These are phyloP conservation scores for Corbicula japonica DNA, from an alignment of 2,888 invertebrate species.

Conservation along the genomic window DNA sequence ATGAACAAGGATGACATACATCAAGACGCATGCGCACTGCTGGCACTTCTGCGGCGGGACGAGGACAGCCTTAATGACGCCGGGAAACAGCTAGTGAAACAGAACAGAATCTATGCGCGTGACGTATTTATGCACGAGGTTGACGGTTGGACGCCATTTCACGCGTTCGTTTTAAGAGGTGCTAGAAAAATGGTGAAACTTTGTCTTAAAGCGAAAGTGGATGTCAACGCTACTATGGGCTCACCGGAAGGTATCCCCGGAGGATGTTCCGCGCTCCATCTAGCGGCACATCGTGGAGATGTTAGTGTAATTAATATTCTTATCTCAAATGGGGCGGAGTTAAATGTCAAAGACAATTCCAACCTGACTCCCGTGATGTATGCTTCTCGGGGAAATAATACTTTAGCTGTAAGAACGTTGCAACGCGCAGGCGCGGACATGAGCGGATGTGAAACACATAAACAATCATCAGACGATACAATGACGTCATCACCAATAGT, in stretches of 20 bases:
- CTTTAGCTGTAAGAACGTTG: slow-evolving; percentile 75
- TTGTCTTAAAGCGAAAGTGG: slow-evolving; percentile 74
- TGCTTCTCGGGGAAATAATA: slow-evolving; percentile 74
- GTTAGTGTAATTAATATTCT: slow-evolving; percentile 78
- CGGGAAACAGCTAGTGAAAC: slow-evolving; percentile 71
- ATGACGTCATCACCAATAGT: slow-evolving; percentile 53
- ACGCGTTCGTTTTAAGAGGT: slow-evolving; percentile 80
- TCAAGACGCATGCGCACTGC: slow-evolving; percentile 72
- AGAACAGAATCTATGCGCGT: slow-evolving; percentile 66
- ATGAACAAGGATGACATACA: slow-evolving; percentile 63
- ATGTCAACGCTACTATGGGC: slow-evolving; percentile 79
- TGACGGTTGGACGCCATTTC: slow-evolving; percentile 82
- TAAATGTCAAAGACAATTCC: slow-evolving; percentile 70
- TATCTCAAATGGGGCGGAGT: slow-evolving; percentile 71
- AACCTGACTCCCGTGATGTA: slow-evolving; percentile 75
- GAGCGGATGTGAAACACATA: slow-evolving; percentile 58
- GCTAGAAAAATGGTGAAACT: slow-evolving; percentile 78
- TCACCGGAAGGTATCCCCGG: slow-evolving; percentile 77
- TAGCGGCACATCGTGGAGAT: slow-evolving; percentile 82
- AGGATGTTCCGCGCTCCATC: slow-evolving; percentile 77
- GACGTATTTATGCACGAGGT: slow-evolving; percentile 73
- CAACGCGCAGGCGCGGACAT: slow-evolving; percentile 79
- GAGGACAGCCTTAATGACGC: slow-evolving; percentile 76
- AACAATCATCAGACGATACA: slow-evolving; percentile 47
- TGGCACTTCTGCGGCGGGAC: slow-evolving; percentile 75